These are phyloP conservation scores for Xylocampa areola DNA, from an alignment of 2,888 invertebrate species.

Conservation along the genomic window DNA sequence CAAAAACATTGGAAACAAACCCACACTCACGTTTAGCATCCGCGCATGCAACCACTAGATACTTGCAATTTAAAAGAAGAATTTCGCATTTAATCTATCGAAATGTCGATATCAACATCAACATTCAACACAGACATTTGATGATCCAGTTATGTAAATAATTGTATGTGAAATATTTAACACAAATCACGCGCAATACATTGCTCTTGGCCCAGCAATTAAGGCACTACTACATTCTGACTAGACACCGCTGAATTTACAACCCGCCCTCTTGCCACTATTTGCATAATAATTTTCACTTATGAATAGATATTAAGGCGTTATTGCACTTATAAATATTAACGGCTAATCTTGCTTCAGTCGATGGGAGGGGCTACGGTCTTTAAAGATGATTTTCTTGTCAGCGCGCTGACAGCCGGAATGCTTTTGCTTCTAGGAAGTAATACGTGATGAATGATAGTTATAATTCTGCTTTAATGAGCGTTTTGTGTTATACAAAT, in stretches of 20 bases:
- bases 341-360: constrained; percentile 75
- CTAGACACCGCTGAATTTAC: constrained; percentile 76
- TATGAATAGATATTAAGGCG: constrained; percentile 88
- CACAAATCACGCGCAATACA: constrained; percentile 57
- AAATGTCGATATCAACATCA: background rate
- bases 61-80: no score
- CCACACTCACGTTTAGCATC: no score
- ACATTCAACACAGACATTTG: constrained; percentile 2
- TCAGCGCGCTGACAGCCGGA: constrained; percentile 77
- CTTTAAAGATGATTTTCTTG: constrained; percentile 78
- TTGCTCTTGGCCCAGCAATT: constrained; percentile 71
- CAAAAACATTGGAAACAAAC: no score
- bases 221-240: constrained; percentile 65
- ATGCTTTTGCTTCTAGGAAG: constrained; percentile 76
- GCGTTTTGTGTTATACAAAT: constrained; percentile 72
- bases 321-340: constrained; percentile 89
- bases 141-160: constrained; percentile 43
- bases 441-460: constrained; percentile 74
- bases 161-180: constrained; percentile 35
- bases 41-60: no score
- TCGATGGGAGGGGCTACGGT: constrained; percentile 72
- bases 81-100: background rate
- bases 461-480: constrained; percentile 76
- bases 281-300: constrained; percentile 90
- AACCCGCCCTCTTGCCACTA: constrained; percentile 81